Base-by-base conservation (phyloP, 2,797 vertebrate species). In the Alectoris magna region DNA sequence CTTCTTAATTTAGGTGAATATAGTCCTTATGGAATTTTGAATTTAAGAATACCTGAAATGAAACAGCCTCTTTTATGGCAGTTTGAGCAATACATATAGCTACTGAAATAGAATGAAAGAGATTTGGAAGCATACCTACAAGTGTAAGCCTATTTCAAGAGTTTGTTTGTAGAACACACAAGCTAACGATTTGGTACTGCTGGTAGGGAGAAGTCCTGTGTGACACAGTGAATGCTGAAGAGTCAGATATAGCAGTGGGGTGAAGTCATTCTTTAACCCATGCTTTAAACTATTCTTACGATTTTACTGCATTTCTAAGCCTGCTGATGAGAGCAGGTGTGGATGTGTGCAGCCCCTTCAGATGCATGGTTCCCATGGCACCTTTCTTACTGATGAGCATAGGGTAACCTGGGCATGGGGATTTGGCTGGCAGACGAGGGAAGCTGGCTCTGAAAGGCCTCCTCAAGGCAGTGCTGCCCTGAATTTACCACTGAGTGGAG, bases 401-500 rank as follows among this genome's bases (percentile, higher is more conserved):
- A 60, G 39, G 14, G 39, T 24, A 68, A 26, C n/a, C 29, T 41
- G 55, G 31, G 77, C 39, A 44, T 0, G 0, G 34, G 49, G n/a
- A n/a, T 83, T 31, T 71, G 44, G 18, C 11, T 14, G 68, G 26
- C 21, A 36, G 15, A 24, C 11, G 55, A 9, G 53, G 13, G 0
- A 2, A 68, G 41, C 18, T 26, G 53, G 53, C 68, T 34, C 27
- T 55, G 19, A 53, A 14, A 0, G 0, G 14, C 26, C 49, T 81
- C 19, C 10, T 60, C 68, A 44, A 72, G 0, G 4, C 7, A 6
- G 10, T 88, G 69, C 15, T 6, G 3, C 27, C 10, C 31, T 74
- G 73, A 29, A 39, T 34, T 70, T 91, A 58, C 94, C 91, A 91
- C 93, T 84, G 72, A 91, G 91, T 73, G 93, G 94, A 94, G 91